These are phyloP conservation scores for Heliothis virescens DNA, from an alignment of 1,140 invertebrate genomes.

Conservation along the genomic window DNA sequence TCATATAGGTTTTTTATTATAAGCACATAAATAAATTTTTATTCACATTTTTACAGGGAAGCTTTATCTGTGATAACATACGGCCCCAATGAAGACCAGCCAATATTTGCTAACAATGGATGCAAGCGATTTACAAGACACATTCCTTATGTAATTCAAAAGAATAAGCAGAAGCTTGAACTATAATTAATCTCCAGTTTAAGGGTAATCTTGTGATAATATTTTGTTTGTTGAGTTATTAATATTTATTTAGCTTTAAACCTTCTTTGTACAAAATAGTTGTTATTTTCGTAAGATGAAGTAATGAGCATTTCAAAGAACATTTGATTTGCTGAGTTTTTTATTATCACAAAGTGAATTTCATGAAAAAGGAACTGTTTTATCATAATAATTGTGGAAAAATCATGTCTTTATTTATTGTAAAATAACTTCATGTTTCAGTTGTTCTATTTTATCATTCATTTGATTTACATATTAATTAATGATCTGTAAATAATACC, in stretches of 20 bases:
- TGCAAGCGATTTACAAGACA: slow-evolving; percentile 83
- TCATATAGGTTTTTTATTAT: too few species aligned
- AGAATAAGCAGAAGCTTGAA: slow-evolving; percentile 68
- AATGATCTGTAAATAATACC: slow-evolving; percentile 22
- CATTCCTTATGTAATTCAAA: slow-evolving; percentile 81
- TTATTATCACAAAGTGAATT: too few species aligned
- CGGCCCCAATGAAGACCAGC: slow-evolving; percentile 78
- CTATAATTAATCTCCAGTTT: slow-evolving; percentile 6
- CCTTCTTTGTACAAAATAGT: slow-evolving; percentile 42
- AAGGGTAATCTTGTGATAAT: slow-evolving; percentile 38
- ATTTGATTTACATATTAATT: not conserved
- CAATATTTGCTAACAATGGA: slow-evolving; percentile 84
- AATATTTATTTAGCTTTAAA: slow-evolving; percentile 42
- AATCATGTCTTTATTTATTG: slow-evolving; percentile 24
- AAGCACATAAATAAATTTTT: slow-evolving; percentile 39
- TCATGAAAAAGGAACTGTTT: not conserved
- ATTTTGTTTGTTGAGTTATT: slow-evolving; percentile 13
- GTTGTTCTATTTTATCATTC: not conserved
- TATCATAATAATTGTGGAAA: not conserved
- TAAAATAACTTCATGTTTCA: not conserved
- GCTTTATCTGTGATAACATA: slow-evolving; percentile 81
- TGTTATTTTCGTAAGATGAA: slow-evolving; percentile 13
- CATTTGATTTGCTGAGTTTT: too few species aligned
- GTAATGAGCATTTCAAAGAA: not conserved
- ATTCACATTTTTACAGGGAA: slow-evolving; percentile 71